phyloP scores from a whole-genome alignment of 2,888 invertebrate genomes.

The Acanthosepion lycidas region DNA sequence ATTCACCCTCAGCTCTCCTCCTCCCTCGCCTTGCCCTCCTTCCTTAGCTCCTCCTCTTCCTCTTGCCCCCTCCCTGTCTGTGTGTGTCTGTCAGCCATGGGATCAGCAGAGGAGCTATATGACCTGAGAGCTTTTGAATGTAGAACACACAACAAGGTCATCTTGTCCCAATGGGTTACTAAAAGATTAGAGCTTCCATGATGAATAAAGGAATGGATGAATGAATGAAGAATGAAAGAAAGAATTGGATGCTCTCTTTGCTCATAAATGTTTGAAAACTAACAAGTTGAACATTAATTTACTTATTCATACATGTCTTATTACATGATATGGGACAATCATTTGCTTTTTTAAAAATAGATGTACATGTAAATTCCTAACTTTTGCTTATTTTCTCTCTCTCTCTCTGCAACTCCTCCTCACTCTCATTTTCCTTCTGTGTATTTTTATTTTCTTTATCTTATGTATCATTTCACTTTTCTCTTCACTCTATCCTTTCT shows the following conservation, averaged over 20 bases:
- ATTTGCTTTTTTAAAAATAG: not conserved
- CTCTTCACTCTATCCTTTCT: constrained; percentile 9
- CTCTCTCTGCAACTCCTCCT: too few relatives aligned
- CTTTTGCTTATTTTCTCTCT: not conserved
- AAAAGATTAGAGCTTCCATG: not conserved
- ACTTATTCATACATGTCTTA: not conserved
- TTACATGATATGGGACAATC: not conserved
- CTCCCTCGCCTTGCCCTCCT: not conserved
- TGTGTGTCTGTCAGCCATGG: constrained; percentile 18
- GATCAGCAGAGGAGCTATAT: constrained; percentile 20
- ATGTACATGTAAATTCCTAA: constrained; percentile 33
- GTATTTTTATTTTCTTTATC: not conserved
- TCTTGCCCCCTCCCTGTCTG: not conserved
- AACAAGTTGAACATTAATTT: constrained; percentile 1
- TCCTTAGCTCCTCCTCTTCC: not conserved
- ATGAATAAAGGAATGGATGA: not conserved
- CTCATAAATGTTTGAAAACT: not conserved
- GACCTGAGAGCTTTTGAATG: constrained; percentile 33
- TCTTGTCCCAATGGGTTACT: constrained; percentile 33
- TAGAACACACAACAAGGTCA: constrained; percentile 33
- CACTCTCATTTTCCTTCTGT: not conserved
- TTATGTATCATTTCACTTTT: not conserved
- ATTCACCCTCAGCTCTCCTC: not conserved
- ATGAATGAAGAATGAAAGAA: not conserved
- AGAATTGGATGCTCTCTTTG: not conserved